Base-by-base conservation (phyloP, 2,113 vertebrate species). In the Chaetodon trifascialis region DNA sequence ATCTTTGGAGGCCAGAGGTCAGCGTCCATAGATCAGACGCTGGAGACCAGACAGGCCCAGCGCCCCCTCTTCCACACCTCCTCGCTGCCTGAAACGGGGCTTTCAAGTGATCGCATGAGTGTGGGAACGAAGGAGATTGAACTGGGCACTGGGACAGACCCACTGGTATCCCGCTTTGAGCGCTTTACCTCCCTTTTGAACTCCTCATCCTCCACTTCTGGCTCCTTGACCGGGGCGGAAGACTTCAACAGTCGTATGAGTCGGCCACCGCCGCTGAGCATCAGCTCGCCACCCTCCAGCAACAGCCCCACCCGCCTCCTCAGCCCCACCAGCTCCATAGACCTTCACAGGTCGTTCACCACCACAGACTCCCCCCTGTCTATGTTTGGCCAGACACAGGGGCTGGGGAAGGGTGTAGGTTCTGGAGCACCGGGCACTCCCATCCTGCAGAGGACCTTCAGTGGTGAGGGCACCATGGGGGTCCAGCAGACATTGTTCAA, bases 1-100 rank as follows among this genome's bases (percentile, higher is more conserved):
- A 94, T 99, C 76, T 98, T 97, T 49, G 88, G 95, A 19, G 91
- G 80, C 83, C 75, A 59, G 87, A 65, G 87, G 64, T 63, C 89
- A 5, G 12, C 73, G 74, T 86, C 86, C 60, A 71, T 7, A 1
- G 86, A 80, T 30, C 86, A 49, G 70, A 38, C 51, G 0, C 6
- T 4, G 25, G 94, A 95, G 15, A 95, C 92, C 3, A 81, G 78
- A 4, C 51, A 63, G 0, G 0, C 54, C 44, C 80, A 84, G 2
- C 78, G 71, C 5, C 7, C 86, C 0, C 19, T 93, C n/a, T 84
- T 86, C 74, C 85, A 82, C 17, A 23, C 91, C 5, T 2, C 65
- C 49, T 94, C 95, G 2, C 85, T 94, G 1, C 94, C 95, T 0
- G 93, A 94, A 0, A 25, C 19, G 0, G 36, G 56, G 44, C 52